phyloP scores from a whole-genome alignment of 2,797 vertebrate species.

The Trichosurus vulpecula region DNA sequence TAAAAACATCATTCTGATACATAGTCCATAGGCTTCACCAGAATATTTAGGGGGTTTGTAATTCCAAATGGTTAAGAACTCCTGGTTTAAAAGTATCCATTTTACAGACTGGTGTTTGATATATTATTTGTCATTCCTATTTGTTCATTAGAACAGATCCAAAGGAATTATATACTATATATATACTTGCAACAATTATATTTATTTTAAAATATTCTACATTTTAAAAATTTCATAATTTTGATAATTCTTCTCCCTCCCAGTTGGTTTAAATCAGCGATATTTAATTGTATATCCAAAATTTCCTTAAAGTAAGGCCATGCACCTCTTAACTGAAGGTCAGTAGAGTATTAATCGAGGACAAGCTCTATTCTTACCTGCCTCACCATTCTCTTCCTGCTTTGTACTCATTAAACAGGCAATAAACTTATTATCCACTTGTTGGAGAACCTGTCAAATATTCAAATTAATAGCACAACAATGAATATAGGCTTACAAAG shows the following conservation, averaged over 20 bases:
- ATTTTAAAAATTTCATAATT: conserved; percentile 44
- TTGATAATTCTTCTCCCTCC: conserved; percentile 18
- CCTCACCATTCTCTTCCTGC: conserved; percentile 73
- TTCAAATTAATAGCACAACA: conserved; percentile 66
- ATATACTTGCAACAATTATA: conserved; percentile 17
- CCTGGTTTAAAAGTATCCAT: neutral
- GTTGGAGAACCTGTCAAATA: conserved; percentile 92
- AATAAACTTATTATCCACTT: conserved; percentile 99
- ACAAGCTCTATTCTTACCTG: conserved; percentile 80
- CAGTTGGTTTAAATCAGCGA: conserved; percentile 40
- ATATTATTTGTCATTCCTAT: neutral
- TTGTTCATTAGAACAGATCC: neutral
- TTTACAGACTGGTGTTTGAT: neutral
- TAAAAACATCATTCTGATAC: neutral
- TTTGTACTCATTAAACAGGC: conserved; percentile 94
- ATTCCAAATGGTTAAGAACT: neutral
- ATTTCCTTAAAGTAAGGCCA: conserved; percentile 6
- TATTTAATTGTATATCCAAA: neutral
- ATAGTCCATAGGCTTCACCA: neutral
- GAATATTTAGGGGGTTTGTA: neutral
- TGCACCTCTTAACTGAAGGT: neutral
- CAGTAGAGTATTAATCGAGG: neutral
- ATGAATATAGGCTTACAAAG: conserved; percentile 44
- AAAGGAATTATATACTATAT: neutral
- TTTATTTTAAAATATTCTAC: conserved; percentile 31